Evolutionary conservation across 2,113 vertebrate species (phyloP).

Genomic region (Columba livia): DNA sequence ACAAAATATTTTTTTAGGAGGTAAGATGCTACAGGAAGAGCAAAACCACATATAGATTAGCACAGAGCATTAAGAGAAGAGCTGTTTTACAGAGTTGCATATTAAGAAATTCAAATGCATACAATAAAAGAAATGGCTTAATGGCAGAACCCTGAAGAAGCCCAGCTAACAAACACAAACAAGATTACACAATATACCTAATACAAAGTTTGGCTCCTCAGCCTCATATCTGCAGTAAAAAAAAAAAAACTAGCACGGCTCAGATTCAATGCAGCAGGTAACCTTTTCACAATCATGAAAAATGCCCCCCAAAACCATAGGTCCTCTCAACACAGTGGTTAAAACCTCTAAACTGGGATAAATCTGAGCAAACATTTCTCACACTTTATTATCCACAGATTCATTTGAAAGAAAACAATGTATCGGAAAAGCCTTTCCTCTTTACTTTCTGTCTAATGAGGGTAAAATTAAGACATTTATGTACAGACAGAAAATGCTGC

Average conservation of each 20-base stretch:
- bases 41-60: not conserved
- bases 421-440: not conserved
- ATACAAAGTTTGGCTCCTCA: constrained; percentile 69
- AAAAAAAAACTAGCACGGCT: constrained; percentile 58
- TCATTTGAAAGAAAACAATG: not conserved
- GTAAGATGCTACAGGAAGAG: not conserved
- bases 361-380: not conserved
- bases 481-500: not conserved
- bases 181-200: not conserved
- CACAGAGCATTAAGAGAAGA: not conserved
- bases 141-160: not conserved
- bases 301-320: not conserved
- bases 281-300: constrained; percentile 70
- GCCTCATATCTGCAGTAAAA: constrained; percentile 65
- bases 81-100: not conserved
- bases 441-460: not conserved
- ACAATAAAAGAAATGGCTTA: not conserved
- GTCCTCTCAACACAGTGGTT: not conserved
- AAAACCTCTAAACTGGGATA: not conserved
- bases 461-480: not conserved
- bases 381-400: not conserved
- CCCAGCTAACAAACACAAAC: not conserved
- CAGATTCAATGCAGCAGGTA: constrained; percentile 60
- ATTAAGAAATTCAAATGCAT: not conserved
- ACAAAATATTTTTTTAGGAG: not conserved